Evolutionary conservation across 1,140 invertebrate genomes (phyloP).

Genomic region (Anastrepha obliqua): DNA sequence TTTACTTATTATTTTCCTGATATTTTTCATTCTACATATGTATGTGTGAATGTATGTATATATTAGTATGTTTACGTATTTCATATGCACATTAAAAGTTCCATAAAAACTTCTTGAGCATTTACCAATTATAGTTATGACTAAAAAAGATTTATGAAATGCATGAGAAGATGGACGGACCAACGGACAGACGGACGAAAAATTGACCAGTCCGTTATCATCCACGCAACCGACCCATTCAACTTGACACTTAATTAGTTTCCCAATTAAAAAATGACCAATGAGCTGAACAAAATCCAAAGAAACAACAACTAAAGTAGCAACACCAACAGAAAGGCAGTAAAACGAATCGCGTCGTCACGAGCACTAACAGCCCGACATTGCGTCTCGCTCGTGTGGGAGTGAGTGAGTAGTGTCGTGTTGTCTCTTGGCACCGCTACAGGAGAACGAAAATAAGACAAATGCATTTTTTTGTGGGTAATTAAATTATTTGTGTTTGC

Average conservation of each 20-base stretch:
- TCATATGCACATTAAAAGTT: neutral
- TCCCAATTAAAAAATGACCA: constrained; percentile 44
- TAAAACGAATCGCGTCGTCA: neutral
- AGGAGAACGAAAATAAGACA: neutral
- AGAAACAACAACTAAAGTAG: neutral
- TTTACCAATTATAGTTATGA: constrained; percentile 25
- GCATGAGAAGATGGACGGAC: neutral
- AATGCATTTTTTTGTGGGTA: constrained; percentile 29
- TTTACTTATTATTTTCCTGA: no score
- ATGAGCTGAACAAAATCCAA: neutral
- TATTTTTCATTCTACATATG: no score
- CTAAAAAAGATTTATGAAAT: constrained; percentile 6
- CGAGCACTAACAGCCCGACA: neutral
- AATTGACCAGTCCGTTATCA: neutral
- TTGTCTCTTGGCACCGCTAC: no score
- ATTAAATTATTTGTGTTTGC: constrained; percentile 32
- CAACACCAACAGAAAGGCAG: neutral
- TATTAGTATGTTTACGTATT: no score
- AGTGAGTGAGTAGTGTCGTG: neutral
- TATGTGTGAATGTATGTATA: no score
- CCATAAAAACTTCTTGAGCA: constrained; percentile 3
- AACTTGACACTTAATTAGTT: constrained; percentile 47
- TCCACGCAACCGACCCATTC: neutral
- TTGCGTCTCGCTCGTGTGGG: neutral
- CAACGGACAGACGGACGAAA: neutral